Evolutionary conservation across 2,888 invertebrate genomes (phyloP), one percentile per base, ranked within the genome.

Genomic region (Dione vanillae): DNA sequence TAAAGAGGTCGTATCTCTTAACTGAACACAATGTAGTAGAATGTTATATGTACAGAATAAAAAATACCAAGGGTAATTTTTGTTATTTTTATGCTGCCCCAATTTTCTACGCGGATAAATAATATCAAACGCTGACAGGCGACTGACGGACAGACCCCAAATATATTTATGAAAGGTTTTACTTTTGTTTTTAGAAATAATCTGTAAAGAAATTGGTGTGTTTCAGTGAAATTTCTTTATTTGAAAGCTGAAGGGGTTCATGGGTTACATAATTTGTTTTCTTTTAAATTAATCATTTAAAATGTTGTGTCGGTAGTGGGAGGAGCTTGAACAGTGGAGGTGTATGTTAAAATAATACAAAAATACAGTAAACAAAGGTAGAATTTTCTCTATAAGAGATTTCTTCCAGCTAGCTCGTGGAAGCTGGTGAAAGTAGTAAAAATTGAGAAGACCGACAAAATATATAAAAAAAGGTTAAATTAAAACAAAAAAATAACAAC

Each of bases 41-140:
- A 40, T 12, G 14, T 1, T n/a, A 16, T 1, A 0, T 9, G 19
- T 58, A 40, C 8, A 37, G 45, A 58, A 58, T 47, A 66, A 16
- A 49, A 61, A 69, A 61, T 68, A 45, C 62, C 47, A 68, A 43
- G 65, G 65, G 67, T 69, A 66, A 74, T 70, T 72, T 74, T 72
- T 58, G 58, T 64, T 49, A 37, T 69, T 70, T 69, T 72, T 70
- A 70, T 62, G 65, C 68, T 67, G 67, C 74, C 67, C 70, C 74
- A 74, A 74, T 74, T 74, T 74, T 72, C 70, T 70, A 68, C 70
- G 74, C 70, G 72, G 72, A 74, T 74, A 74, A 72, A 74, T 74
- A 74, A 70, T 74, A 74, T 72, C 67, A 72, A 72, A 74, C 70
- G 70, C 72, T 70, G 74, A 72, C 74, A 74, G 74, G 65, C 67